Percentiles rank a stretch among this genome's conserved stretches.
phyloP scores from a whole-genome alignment of 2,888 invertebrate genomes.

The Brachyopa scutellaris region DNA sequence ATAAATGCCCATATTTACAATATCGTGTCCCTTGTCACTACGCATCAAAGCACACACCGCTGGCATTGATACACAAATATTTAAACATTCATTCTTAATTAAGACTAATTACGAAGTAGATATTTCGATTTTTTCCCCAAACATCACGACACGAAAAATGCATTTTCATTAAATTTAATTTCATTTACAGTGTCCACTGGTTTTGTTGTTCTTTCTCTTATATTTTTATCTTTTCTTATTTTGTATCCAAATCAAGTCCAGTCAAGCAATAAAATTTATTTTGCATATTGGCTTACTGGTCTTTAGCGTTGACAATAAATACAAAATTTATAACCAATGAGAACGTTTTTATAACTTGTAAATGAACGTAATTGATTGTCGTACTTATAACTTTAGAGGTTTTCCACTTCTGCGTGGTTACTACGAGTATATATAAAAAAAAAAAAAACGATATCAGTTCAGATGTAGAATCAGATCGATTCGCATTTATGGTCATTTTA shows the following conservation, averaged over 20 bases:
- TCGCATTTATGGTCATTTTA: neutral
- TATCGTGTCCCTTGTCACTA: neutral
- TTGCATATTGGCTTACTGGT: slow-evolving; percentile 55
- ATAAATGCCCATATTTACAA: too few relatives aligned
- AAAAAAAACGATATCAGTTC: too few relatives aligned
- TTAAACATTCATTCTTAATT: slow-evolving; percentile 22
- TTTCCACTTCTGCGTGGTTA: neutral
- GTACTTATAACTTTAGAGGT: neutral
- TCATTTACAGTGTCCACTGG: slow-evolving; percentile 6
- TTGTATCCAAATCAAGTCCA: slow-evolving; percentile 7
- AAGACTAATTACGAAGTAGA: too few relatives aligned
- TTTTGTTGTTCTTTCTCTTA: neutral
- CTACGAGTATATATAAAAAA: too few relatives aligned
- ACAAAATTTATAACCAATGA: slow-evolving; percentile 20
- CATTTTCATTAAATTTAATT: slow-evolving; percentile 56
- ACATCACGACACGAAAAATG: slow-evolving; percentile 38
- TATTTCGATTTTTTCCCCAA: neutral
- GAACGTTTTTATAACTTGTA: slow-evolving; percentile 3
- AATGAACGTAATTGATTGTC: slow-evolving; percentile 36
- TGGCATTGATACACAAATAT: neutral
- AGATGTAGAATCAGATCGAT: too few relatives aligned
- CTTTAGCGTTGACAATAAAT: slow-evolving; percentile 28
- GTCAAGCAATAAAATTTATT: slow-evolving; percentile 13
- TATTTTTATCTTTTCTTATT: too few relatives aligned
- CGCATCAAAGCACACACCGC: neutral